These are phyloP conservation scores for Cephus rjabovi DNA, from an alignment of 2,888 invertebrate genomes.

Conservation along the genomic window DNA sequence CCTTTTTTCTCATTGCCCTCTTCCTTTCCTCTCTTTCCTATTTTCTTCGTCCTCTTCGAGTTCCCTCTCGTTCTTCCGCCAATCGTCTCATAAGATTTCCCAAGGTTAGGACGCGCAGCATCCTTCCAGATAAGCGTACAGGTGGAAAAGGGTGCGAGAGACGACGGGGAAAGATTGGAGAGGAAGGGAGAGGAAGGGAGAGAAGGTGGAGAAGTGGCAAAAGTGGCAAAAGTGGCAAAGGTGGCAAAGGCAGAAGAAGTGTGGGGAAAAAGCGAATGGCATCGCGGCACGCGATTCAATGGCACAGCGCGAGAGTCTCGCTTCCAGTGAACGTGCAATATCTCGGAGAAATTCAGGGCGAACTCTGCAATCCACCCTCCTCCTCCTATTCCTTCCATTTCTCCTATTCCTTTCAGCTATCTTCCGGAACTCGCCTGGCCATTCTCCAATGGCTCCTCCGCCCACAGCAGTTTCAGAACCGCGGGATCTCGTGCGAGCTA, in stretches of 20 bases:
- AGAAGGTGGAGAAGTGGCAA: slow-evolving; percentile 13
- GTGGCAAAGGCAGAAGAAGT: slow-evolving; percentile 16
- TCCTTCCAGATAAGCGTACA: too few relatives aligned
- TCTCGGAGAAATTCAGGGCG: slow-evolving; percentile 13
- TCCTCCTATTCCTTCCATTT: too few relatives aligned
- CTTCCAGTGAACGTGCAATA: slow-evolving; percentile 8
- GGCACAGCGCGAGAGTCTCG: slow-evolving; percentile 43
- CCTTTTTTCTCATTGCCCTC: too few relatives aligned
- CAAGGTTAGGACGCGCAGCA: too few relatives aligned
- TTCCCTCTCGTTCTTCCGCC: too few relatives aligned
- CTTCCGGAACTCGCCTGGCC: too few relatives aligned
- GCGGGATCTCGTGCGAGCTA: slow-evolving; percentile 50
- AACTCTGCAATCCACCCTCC: neutral
- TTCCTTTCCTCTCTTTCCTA: too few relatives aligned
- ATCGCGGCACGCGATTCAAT: slow-evolving; percentile 25
- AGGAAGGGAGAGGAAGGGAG: slow-evolving; percentile 1
- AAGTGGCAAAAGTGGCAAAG: slow-evolving; percentile 7
- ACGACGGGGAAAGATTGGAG: slow-evolving; percentile 7
- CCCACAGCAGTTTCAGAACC: neutral
- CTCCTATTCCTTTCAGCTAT: too few relatives aligned
- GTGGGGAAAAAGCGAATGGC: slow-evolving; percentile 22
- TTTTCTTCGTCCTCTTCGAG: too few relatives aligned
- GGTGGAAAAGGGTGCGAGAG: neutral
- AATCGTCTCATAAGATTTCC: too few relatives aligned
- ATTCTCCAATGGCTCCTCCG: too few relatives aligned